Evolutionary conservation across 1,140 invertebrate genomes (phyloP), one percentile per base, ranked within the genome.

Genomic region (Drosophila funebris): DNA sequence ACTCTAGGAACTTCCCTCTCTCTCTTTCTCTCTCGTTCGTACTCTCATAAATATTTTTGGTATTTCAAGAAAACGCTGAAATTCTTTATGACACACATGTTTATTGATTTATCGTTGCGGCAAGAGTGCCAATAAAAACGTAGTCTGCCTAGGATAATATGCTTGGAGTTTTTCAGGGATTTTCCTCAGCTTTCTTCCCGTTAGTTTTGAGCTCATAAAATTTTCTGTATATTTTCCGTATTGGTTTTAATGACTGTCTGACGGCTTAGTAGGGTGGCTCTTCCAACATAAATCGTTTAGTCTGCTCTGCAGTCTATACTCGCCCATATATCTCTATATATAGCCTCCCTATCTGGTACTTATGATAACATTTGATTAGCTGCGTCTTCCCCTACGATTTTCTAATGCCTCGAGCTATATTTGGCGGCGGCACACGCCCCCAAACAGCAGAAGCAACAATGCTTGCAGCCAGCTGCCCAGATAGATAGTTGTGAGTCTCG

Each of bases 71-170:
- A 18, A 44, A 52, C 70, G 83, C 36, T 88, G 78, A 83, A 79
- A 79, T 71, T 71, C 43, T 89, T 88, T 88, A 88, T 83, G 84
- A 88, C 78, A 63, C 60, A 73, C 76, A 76, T 88, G 83, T 88
- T 88, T 88, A 88, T 88, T 88, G 83, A 88, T 89, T 88, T 88
- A 88, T 88, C 73, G 83, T 82, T 63, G n/a, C 66, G 68, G 69
- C 62, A 89, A 89, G n/a, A 88, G 83, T 83, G 79, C 76, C 79
- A 88, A 88, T 88, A 88, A 89, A 52, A 88, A 88, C 56, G 37
- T 20, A 44, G 62, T 20, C 63, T 75, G 52, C 2, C 18, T 22
- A 64, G 80, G 80, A 78, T 79, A 63, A 79, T 52, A 33, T 7
- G 33, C 66, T 46, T 46, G 50, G 8, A 41, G 33, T 2, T 37